Conservation (phyloP, 2,888 invertebrate genomes). For the Hylaea fasciaria region DNA sequence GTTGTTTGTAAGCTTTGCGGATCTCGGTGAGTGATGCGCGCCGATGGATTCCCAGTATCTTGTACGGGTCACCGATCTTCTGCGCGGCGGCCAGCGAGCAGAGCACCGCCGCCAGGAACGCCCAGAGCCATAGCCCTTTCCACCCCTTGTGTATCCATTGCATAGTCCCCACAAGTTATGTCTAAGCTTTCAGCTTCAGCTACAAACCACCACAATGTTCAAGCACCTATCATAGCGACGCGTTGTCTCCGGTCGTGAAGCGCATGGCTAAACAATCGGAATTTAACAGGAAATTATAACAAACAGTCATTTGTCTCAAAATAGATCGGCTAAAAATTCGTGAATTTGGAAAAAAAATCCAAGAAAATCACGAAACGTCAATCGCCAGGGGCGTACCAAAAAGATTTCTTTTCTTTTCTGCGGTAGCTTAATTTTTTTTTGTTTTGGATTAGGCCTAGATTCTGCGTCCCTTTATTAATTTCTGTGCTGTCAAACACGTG, state of each 20-base stretch:
- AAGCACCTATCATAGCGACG: slow-evolving; percentile 37
- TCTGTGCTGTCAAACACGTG: too few relatives aligned
- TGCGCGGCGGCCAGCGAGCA: slow-evolving; percentile 64
- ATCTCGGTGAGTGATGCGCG: slow-evolving; percentile 92
- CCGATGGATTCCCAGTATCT: slow-evolving; percentile 91
- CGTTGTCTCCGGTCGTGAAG: slow-evolving; percentile 41
- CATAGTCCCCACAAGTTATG: slow-evolving; percentile 64
- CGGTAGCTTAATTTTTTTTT: too few relatives aligned
- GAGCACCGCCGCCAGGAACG: slow-evolving; percentile 56
- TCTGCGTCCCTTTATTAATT: too few relatives aligned
- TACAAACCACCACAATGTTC: slow-evolving; percentile 35
- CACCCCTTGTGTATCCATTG: slow-evolving; percentile 74
- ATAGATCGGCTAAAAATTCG: slow-evolving; percentile 76
- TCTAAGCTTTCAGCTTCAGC: slow-evolving; percentile 24
- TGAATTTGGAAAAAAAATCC: slow-evolving; percentile 69
- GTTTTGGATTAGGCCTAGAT: too few relatives aligned
- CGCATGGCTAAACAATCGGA: slow-evolving; percentile 55
- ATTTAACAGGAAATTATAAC: slow-evolving; percentile 59
- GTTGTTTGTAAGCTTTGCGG: slow-evolving; percentile 93
- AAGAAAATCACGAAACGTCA: slow-evolving; percentile 69
- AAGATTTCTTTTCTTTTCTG: slow-evolving; percentile 14
- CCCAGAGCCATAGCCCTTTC: slow-evolving; percentile 72
- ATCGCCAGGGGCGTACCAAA: slow-evolving; percentile 53
- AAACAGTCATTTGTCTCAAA: slow-evolving; percentile 77
- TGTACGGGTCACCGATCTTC: slow-evolving; percentile 91